Evolutionary conservation across 2,113 vertebrate genomes (phyloP).

Genomic region (Corynorhinus townsendii): DNA sequence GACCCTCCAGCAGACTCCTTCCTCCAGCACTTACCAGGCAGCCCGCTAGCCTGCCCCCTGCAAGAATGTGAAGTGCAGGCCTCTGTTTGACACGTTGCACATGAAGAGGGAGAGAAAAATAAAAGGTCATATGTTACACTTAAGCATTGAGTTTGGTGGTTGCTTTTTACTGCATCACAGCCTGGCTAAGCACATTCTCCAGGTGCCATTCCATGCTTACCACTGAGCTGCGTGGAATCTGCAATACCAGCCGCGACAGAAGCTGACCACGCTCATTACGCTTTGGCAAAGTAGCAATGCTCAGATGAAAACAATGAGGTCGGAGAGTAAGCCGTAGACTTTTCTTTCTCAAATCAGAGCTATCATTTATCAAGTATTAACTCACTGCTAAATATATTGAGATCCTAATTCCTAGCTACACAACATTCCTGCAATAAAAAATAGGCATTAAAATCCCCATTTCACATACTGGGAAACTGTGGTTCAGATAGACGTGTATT

Average conservation of each 20-base stretch:
- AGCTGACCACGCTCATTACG: background rate
- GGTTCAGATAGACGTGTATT: background rate
- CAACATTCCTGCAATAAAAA: background rate
- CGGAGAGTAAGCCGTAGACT: background rate
- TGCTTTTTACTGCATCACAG: background rate
- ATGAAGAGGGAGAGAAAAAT: background rate
- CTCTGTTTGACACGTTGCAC: background rate
- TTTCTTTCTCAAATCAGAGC: background rate
- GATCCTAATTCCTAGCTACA: background rate
- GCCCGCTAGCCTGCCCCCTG: background rate
- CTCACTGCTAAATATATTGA: background rate
- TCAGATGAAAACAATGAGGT: background rate
- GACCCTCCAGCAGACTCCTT: background rate
- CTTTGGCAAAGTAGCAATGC: background rate
- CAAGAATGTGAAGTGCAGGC: background rate
- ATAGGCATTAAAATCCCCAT: background rate
- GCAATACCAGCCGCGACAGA: background rate
- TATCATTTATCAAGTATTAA: background rate
- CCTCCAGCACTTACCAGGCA: too few relatives aligned
- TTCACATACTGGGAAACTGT: background rate
- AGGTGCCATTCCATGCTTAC: background rate
- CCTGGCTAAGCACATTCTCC: background rate
- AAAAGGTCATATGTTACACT: background rate
- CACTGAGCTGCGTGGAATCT: background rate
- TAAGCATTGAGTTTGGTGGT: background rate